Conservation (phyloP, 1,140 invertebrate species). For the Eueides isabella region DNA sequence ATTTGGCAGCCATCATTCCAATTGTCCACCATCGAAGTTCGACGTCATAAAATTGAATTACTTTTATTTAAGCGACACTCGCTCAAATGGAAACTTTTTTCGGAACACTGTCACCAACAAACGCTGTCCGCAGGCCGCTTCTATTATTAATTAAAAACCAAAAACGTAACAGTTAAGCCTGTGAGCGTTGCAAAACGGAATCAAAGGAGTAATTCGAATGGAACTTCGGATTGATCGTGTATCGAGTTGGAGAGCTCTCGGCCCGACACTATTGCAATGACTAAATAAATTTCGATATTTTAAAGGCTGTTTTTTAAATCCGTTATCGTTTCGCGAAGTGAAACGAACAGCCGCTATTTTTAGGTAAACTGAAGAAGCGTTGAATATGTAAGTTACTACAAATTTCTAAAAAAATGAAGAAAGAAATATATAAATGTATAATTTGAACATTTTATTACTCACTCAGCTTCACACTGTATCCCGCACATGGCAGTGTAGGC, state of each 20-base stretch:
- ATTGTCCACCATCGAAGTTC: slow-evolving; percentile 39
- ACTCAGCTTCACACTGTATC: no score
- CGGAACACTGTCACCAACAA: slow-evolving; percentile 48
- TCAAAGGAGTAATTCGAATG: slow-evolving; percentile 56
- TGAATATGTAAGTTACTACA: not conserved
- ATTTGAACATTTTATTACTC: no score
- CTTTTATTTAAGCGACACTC: slow-evolving; percentile 42
- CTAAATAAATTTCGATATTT: slow-evolving; percentile 40
- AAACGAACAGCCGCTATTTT: slow-evolving; percentile 1
- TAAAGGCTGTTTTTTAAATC: slow-evolving; percentile 24
- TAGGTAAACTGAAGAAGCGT: not conserved
- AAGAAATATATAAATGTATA: not conserved
- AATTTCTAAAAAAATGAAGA: not conserved
- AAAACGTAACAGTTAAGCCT: slow-evolving; percentile 55
- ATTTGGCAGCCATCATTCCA: slow-evolving; percentile 41
- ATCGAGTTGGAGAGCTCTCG: slow-evolving; percentile 34
- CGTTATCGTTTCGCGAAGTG: slow-evolving; percentile 14
- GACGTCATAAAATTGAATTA: slow-evolving; percentile 47
- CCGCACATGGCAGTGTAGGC: no score
- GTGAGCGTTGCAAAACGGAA: slow-evolving; percentile 51
- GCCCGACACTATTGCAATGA: slow-evolving; percentile 34
- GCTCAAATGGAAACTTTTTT: slow-evolving; percentile 44
- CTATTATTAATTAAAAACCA: slow-evolving; percentile 70
- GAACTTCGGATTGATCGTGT: slow-evolving; percentile 37
- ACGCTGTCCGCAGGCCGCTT: slow-evolving; percentile 41